A percentile compares a stretch with the other conserved stretches of the same genome.
These are phyloP conservation scores for Ameiurus melas DNA, from an alignment of 2,113 vertebrate species.

Conservation along the genomic window DNA sequence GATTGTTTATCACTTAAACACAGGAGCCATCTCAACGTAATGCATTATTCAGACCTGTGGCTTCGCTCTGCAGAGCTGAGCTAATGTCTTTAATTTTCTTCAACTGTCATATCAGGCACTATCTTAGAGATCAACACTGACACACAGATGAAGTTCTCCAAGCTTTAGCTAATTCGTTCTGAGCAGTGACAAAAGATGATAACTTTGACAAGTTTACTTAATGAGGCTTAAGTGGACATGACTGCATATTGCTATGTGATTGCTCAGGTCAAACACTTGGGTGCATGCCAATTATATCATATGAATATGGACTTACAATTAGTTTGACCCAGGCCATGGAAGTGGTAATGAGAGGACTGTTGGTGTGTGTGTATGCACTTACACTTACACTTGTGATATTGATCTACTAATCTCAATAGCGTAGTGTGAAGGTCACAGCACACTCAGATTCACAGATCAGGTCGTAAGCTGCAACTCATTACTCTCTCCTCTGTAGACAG, in stretches of 20 bases:
- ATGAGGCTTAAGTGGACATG: constrained; percentile 41
- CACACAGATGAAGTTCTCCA: constrained; percentile 45
- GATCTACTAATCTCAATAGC: constrained; percentile 7
- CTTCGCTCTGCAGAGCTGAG: constrained; percentile 49
- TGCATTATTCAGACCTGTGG: constrained; percentile 47
- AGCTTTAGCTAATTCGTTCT: constrained; percentile 30
- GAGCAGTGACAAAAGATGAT: constrained; percentile 24
- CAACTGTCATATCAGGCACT: constrained; percentile 54
- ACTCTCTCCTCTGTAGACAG: not conserved
- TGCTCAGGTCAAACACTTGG: not conserved
- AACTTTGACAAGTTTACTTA: constrained; percentile 27
- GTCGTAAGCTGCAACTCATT: not conserved
- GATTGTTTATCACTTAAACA: constrained; percentile 59
- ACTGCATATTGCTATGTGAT: constrained; percentile 13
- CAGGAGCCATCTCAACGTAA: constrained; percentile 51
- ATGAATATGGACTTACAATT: constrained; percentile 17
- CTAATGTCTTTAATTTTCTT: constrained; percentile 59
- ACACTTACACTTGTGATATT: constrained; percentile 17
- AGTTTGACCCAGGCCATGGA: constrained; percentile 6
- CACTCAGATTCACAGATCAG: not conserved
- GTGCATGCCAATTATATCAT: constrained; percentile 35
- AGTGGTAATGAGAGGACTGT: constrained; percentile 17
- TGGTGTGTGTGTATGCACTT: constrained; percentile 16
- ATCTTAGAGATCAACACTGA: constrained; percentile 54
- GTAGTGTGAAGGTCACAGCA: constrained; percentile 41